Conservation (phyloP, 2,113 vertebrate species). For the Entomyzon cyanotis region DNA sequence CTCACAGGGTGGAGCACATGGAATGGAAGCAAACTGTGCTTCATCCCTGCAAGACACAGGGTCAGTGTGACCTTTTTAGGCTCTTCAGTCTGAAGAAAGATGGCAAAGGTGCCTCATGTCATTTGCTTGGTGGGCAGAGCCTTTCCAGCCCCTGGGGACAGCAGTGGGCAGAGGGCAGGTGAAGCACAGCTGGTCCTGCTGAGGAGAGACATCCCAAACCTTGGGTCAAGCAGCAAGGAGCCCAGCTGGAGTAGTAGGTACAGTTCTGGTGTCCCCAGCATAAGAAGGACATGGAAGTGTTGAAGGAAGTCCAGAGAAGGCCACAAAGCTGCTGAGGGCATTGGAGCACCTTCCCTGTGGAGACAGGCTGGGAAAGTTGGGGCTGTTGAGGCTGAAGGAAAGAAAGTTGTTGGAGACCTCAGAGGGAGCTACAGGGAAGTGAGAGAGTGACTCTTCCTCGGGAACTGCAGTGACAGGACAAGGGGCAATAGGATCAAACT, state of each 20-base stretch:
- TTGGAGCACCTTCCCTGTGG: not conserved
- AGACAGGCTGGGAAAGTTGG: not conserved
- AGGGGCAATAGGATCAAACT: not conserved
- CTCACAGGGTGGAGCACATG: not conserved
- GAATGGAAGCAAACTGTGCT: too few species aligned
- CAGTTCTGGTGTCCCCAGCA: not conserved
- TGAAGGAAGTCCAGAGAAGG: not conserved
- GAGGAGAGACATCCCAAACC: too few species aligned
- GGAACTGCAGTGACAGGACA: not conserved
- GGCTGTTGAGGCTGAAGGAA: accelerated
- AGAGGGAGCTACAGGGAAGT: accelerated
- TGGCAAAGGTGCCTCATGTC: not conserved
- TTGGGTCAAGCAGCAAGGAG: accelerated
- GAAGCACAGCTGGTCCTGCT: not conserved
- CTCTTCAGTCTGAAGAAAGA: not conserved
- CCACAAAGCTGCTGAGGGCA: not conserved
- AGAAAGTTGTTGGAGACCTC: not conserved
- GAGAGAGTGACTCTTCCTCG: accelerated
- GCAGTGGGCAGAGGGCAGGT: not conserved
- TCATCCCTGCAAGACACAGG: too few species aligned
- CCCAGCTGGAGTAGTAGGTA: accelerated
- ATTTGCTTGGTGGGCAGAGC: not conserved
- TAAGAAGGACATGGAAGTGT: not conserved
- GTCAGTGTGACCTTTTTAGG: not conserved
- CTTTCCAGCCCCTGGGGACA: not conserved